A percentile compares a stretch with the other conserved stretches of the same genome.
Conservation (phyloP, 1,140 invertebrate genomes). For the Ooceraea biroi region DNA sequence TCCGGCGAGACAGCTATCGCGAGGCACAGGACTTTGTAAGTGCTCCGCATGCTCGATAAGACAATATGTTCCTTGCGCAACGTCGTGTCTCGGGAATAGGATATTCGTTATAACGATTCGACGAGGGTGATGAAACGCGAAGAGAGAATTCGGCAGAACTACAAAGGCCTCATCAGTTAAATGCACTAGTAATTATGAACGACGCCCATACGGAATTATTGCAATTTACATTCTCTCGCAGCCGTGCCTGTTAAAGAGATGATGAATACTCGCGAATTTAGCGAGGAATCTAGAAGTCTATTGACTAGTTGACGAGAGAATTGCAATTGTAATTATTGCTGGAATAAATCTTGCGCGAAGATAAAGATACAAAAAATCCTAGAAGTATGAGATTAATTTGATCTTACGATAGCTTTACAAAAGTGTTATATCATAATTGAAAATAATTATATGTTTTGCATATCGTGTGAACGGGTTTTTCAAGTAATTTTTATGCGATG, state of each 20-base stretch:
- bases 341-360: not conserved
- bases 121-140: not conserved
- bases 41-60: slow-evolving; percentile 47
- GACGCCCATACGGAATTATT: slow-evolving; percentile 1
- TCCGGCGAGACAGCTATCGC: slow-evolving; percentile 28
- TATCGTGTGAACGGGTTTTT: slow-evolving; percentile 4
- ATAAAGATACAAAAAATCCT: not conserved
- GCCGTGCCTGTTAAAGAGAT: not conserved
- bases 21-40: slow-evolving; percentile 45
- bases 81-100: slow-evolving; percentile 12
- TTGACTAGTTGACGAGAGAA: not conserved
- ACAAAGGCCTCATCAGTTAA: slow-evolving; percentile 18
- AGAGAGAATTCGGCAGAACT: slow-evolving; percentile 13
- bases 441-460: slow-evolving; percentile 36
- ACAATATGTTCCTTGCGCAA: slow-evolving; percentile 47
- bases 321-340: not conserved
- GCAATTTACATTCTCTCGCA: slow-evolving; percentile 16
- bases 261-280: not conserved
- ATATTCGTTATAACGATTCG: slow-evolving; percentile 49
- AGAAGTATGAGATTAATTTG: not conserved
- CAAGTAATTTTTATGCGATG: slow-evolving; percentile 16
- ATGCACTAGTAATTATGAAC: slow-evolving; percentile 17
- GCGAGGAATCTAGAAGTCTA: not conserved
- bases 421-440: slow-evolving; percentile 28
- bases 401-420: not conserved